Percentiles rank a stretch among this genome's conserved stretches.
Evolutionary conservation across 2,113 vertebrate genomes (phyloP).

Genomic region (Catagonus wagneri): DNA sequence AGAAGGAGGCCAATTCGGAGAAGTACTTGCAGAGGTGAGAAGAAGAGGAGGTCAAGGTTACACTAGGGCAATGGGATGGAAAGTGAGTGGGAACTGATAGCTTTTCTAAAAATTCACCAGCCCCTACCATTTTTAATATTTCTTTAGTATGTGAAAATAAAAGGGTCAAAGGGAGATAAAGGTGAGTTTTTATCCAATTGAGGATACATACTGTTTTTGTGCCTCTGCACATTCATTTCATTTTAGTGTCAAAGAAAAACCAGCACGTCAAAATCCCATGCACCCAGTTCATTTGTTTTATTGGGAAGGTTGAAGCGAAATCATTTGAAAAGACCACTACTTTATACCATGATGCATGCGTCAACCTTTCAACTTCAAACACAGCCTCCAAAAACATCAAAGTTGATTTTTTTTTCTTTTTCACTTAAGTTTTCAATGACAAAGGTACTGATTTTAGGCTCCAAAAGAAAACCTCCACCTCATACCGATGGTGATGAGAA

Average conservation of each 20-base stretch:
- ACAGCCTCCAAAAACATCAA: slow-evolving; percentile 80
- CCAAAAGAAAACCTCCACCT: slow-evolving; percentile 73
- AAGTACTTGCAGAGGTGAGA: slow-evolving; percentile 66
- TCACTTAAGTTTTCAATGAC: slow-evolving; percentile 80
- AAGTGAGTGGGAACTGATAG: slow-evolving; percentile 68
- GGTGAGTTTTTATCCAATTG: slow-evolving; percentile 81
- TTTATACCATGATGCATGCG: slow-evolving; percentile 80
- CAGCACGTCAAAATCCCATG: slow-evolving; percentile 79
- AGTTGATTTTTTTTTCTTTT: slow-evolving; percentile 78
- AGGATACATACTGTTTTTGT: slow-evolving; percentile 81
- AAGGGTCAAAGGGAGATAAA: slow-evolving; percentile 82
- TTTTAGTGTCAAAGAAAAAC: slow-evolving; percentile 83
- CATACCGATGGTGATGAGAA: slow-evolving; percentile 29
- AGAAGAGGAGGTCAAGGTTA: slow-evolving; percentile 77
- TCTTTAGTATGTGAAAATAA: slow-evolving; percentile 84
- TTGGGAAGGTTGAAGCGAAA: slow-evolving; percentile 82
- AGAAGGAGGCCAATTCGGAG: slow-evolving; percentile 65
- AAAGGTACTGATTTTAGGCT: slow-evolving; percentile 82
- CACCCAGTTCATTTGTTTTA: slow-evolving; percentile 84
- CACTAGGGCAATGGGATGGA: slow-evolving; percentile 47
- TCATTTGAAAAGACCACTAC: slow-evolving; percentile 81
- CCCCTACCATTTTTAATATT: slow-evolving; percentile 80
- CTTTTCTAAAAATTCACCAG: slow-evolving; percentile 80
- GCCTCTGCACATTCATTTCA: slow-evolving; percentile 83
- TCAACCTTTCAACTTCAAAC: slow-evolving; percentile 83